Conservation (phyloP, 1,140 invertebrate species). For the Trichonephila clavata region DNA sequence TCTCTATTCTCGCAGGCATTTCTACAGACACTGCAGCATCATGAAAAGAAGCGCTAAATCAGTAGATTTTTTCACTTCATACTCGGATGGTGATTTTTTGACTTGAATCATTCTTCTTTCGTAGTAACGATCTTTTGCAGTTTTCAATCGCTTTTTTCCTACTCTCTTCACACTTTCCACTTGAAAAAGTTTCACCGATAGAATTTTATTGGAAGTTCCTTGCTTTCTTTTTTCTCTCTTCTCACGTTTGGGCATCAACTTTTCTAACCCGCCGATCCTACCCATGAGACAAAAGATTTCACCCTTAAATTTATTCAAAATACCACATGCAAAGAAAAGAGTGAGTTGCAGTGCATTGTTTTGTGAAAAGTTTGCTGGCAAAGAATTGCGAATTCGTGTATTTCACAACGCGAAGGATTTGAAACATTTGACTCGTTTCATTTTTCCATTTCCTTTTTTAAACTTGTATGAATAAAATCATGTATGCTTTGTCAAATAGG, state of each 20-base stretch:
- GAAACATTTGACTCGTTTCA: background rate
- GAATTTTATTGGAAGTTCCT: constrained; percentile 5
- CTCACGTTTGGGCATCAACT: background rate
- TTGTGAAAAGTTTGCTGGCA: background rate
- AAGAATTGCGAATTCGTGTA: constrained; percentile 17
- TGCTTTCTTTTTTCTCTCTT: background rate
- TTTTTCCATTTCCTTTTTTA: background rate
- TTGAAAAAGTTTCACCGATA: constrained; percentile 23
- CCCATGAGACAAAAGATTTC: constrained; percentile 10
- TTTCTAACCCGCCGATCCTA: background rate
- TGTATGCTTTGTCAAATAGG: background rate
- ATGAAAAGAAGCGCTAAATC: background rate
- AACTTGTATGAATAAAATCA: background rate
- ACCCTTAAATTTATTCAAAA: constrained; percentile 23
- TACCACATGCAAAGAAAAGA: background rate
- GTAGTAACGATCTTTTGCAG: constrained; percentile 8
- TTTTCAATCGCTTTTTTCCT: constrained; percentile 2
- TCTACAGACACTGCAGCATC: background rate
- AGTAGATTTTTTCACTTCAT: background rate
- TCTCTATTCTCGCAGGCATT: background rate
- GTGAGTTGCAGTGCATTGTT: background rate
- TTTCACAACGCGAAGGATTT: background rate
- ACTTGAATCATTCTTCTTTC: background rate
- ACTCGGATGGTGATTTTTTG: background rate
- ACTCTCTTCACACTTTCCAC: background rate